Evolutionary conservation across 2,113 vertebrate genomes (phyloP).

Genomic region (Dryoscopus gambensis): DNA sequence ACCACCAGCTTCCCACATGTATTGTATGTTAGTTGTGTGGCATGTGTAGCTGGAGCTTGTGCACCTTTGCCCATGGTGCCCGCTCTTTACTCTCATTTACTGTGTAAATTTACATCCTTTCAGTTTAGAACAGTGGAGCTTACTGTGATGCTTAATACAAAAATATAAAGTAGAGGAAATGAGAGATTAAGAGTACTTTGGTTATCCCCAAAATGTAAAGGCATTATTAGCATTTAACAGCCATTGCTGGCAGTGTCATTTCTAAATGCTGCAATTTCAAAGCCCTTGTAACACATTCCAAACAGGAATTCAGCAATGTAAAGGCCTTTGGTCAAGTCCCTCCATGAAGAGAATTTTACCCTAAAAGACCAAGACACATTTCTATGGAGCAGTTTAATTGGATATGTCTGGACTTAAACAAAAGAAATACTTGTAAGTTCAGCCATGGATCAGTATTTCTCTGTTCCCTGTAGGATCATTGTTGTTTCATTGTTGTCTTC

Average conservation of each 20-base stretch:
- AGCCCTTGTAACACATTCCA: neutral
- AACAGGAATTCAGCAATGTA: neutral
- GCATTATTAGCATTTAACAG: neutral
- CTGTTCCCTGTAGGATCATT: neutral
- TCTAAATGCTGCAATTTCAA: neutral
- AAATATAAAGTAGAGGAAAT: neutral
- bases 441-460: neutral
- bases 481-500: neutral
- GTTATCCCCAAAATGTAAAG: neutral
- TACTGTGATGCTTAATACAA: neutral
- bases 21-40: neutral
- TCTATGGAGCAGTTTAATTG: neutral
- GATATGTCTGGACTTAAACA: neutral
- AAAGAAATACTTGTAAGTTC: neutral
- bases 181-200: neutral
- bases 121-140: neutral
- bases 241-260: neutral
- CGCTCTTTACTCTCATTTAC: neutral
- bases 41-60: neutral
- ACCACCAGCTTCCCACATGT: neutral
- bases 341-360: neutral
- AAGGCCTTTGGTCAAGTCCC: neutral
- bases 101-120: neutral
- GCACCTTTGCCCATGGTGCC: accelerated
- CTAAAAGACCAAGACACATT: neutral